Evolutionary conservation across 2,113 vertebrate genomes (phyloP).

Genomic region (Takifugu bimaculatus): DNA sequence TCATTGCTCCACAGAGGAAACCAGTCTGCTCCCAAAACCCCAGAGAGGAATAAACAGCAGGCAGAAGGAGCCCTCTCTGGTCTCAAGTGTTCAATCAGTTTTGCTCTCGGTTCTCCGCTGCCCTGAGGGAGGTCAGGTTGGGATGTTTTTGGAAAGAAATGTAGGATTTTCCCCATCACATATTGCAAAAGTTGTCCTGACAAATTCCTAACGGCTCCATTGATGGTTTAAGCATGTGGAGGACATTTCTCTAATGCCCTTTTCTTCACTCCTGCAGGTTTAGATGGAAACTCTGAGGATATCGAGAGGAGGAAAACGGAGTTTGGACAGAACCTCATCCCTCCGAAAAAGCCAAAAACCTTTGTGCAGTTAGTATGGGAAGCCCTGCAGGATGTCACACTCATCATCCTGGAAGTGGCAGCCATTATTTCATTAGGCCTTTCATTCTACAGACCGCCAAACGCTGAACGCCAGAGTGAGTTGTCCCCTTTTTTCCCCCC

Average conservation of each 20-base stretch:
- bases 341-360: conserved; percentile 99
- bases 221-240: not conserved
- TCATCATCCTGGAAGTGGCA: conserved; percentile 98
- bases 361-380: conserved; percentile 99
- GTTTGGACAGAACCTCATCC: conserved; percentile 94
- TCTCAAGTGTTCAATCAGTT: too few relatives aligned
- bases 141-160: too few relatives aligned
- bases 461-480: conserved; percentile 83
- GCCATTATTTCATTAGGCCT: conserved; percentile 94
- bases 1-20: conserved; percentile 11
- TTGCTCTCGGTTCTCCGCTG: too few relatives aligned
- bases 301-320: conserved; percentile 87
- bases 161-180: too few relatives aligned
- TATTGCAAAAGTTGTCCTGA: too few relatives aligned
- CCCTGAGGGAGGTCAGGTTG: too few relatives aligned
- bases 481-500: not conserved
- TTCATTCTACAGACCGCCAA: conserved; percentile 94
- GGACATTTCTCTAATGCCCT: conserved; percentile 4
- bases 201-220: too few relatives aligned
- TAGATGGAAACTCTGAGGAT: conserved; percentile 87
- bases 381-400: conserved; percentile 95
- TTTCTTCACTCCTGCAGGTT: conserved; percentile 72
- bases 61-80: too few relatives aligned
- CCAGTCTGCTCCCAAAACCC: conserved; percentile 23
- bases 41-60: not conserved